Base-by-base conservation (phyloP, 2,113 vertebrate species). In the Colistium nudipinnis region DNA sequence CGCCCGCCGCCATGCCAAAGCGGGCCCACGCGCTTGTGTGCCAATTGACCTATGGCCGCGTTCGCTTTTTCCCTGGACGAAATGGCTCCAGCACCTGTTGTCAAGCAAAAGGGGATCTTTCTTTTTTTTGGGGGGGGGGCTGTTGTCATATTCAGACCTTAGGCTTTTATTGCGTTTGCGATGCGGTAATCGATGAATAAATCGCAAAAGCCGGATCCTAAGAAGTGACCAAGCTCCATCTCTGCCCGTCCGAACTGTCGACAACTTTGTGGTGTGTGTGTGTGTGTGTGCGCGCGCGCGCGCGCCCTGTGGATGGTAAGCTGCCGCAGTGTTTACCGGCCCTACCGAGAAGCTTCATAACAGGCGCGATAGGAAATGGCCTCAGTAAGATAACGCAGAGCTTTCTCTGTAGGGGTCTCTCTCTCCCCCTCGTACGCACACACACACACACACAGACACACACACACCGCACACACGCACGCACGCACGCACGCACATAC, bases 321-420 rank as follows among this genome's bases (percentile, higher is more conserved):
- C 78, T 83, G 77, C 76, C 51, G 76, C 76, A 62, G 61, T 80
- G 72, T 84, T 86, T 82, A 70, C 70, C 9, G 45, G 66, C 25
- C 14, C 66, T 45, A 69, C 65, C 57, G 63, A 25, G 52, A 78
- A 63, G 74, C 82, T 82, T 74, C 22, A 36, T 52, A 36, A 74
- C 76, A 82, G 67, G 51, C 75, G 62, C 36, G 83, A 85, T 88
- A 90, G 81, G 88, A 90, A 88, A 87, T 83, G 81, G 84, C 84
- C 70, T 81, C 79, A 72, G 62, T 68, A 61, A 81, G 84, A 88
- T 88, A 86, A 88, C 84, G 85, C 82, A 56, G 70, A 70, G 72
- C 73, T 73, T 82, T 82, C 81, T 85, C 82, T 80, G 79, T 77
- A 85, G 82, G 82, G 85, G 85, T 87, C 85, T 77, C 69, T 77